A percentile compares a stretch with the other conserved stretches of the same genome.
phyloP scores from a whole-genome alignment of 2,797 vertebrate genomes.

The Sebastes itinus region DNA sequence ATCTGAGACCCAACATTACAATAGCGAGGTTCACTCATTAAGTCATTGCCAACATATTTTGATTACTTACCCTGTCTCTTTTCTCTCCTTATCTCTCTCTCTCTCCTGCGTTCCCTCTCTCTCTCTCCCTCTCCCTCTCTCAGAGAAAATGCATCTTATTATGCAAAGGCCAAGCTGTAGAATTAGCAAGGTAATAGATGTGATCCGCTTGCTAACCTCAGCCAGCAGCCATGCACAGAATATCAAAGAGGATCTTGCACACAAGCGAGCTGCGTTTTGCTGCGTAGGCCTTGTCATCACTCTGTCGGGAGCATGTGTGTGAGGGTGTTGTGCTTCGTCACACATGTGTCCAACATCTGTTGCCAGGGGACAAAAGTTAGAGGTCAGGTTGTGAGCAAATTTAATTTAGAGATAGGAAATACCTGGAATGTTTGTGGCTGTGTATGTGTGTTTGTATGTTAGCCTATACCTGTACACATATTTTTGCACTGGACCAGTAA shows the following conservation, averaged over 20 bases:
- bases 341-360: slow-evolving; percentile 50
- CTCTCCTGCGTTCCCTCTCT: neutral
- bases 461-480: neutral
- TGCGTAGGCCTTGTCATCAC: slow-evolving; percentile 41
- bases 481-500: neutral
- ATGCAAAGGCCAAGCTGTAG: slow-evolving; percentile 78
- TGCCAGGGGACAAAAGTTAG: slow-evolving; percentile 13
- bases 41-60: slow-evolving; percentile 73
- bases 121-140: slow-evolving; percentile 4
- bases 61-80: slow-evolving; percentile 65
- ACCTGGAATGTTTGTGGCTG: neutral
- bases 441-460: neutral
- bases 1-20: slow-evolving; percentile 56
- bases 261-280: slow-evolving; percentile 46
- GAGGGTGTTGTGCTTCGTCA: slow-evolving; percentile 2
- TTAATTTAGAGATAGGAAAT: neutral
- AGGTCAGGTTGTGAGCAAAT: slow-evolving; percentile 19
- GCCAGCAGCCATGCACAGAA: slow-evolving; percentile 65
- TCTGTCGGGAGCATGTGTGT: slow-evolving; percentile 1
- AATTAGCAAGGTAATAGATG: slow-evolving; percentile 80
- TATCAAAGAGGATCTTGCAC: slow-evolving; percentile 69
- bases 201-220: slow-evolving; percentile 77
- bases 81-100: slow-evolving; percentile 33
- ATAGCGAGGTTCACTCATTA: slow-evolving; percentile 65
- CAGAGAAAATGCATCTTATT: slow-evolving; percentile 72